Evolutionary conservation across 2,113 vertebrate genomes (phyloP).

Genomic region (Vidua chalybeata): DNA sequence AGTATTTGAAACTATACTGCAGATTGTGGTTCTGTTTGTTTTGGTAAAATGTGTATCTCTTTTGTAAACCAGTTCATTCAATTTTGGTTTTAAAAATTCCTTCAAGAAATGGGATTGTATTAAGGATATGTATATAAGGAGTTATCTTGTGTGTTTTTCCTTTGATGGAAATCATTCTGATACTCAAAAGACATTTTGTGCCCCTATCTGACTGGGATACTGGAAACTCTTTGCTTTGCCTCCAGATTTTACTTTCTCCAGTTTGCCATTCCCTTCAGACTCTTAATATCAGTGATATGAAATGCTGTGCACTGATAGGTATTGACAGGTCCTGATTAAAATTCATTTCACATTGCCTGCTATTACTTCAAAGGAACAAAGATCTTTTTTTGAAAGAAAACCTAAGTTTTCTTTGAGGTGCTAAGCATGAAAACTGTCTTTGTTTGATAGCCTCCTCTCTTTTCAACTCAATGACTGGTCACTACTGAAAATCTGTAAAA

Average conservation of each 20-base stretch:
- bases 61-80: not conserved
- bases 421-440: slow-evolving; percentile 66
- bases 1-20: not conserved
- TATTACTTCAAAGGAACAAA: slow-evolving; percentile 74
- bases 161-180: not conserved
- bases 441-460: slow-evolving; percentile 66
- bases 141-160: not conserved
- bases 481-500: not conserved
- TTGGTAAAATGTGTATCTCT: not conserved
- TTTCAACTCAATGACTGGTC: slow-evolving; percentile 50
- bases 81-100: not conserved
- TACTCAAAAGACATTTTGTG: not conserved
- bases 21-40: not conserved
- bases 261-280: slow-evolving; percentile 49
- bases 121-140: not conserved
- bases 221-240: not conserved
- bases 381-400: slow-evolving; percentile 38
- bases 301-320: slow-evolving; percentile 59
- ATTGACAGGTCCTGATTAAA: slow-evolving; percentile 72
- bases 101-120: not conserved
- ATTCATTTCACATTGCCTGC: slow-evolving; percentile 68
- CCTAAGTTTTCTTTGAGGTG: slow-evolving; percentile 64
- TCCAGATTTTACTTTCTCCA: slow-evolving; percentile 8
- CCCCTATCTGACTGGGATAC: not conserved
- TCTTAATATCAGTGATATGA: slow-evolving; percentile 49